Base-by-base conservation (phyloP, 1,140 invertebrate genomes). In the Aradophagus sp. region DNA sequence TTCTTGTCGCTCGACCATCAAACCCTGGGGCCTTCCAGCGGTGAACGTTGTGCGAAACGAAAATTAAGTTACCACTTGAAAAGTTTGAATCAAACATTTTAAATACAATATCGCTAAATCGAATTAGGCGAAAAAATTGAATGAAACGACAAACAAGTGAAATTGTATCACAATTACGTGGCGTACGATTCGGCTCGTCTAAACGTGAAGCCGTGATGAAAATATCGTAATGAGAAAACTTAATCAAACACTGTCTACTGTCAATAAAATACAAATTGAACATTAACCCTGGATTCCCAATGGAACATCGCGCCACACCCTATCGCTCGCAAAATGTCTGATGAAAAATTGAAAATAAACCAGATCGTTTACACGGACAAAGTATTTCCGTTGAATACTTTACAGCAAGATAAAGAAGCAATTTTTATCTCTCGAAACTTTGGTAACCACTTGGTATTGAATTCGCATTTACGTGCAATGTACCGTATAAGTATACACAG, bases 351-450 rank as follows among this genome's bases (percentile, higher is more conserved):
- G n/a, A n/a, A n/a, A n/a, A n/a, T n/a, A n/a, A n/a, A n/a, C n/a
- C n/a, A 20, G 12, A 32, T 53, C 35, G 36, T 36, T 50, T 50
- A 10, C 14, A n/a, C 12, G 6, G 44, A 14, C 8, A n/a, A 48
- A 35, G 12, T 15, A 31, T 31, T 39, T 29, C 20, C 16, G 5
- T n/a, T n/a, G 1, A 19, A 17, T 45, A 53, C 35, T 47, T 45
- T 47, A 47, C 34, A 16, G 34, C 15, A 14, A 58, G 58, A 66
- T 50, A 67, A 58, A 53, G 47, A 63, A 70, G 26, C 47, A 39
- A 58, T 65, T 71, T 69, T 59, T 55, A 71, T 65, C 53, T 53
- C 45, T 13, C 27, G 58, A 70, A 70, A 70, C 52, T 59, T 53
- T 29, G 52, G 35, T 52, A 41, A 52, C 31, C 38, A 42, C 34